A percentile compares a stretch with the other conserved stretches of the same genome.
Evolutionary conservation across 1,140 invertebrate species (phyloP).

Genomic region (Campoletis sonorensis): DNA sequence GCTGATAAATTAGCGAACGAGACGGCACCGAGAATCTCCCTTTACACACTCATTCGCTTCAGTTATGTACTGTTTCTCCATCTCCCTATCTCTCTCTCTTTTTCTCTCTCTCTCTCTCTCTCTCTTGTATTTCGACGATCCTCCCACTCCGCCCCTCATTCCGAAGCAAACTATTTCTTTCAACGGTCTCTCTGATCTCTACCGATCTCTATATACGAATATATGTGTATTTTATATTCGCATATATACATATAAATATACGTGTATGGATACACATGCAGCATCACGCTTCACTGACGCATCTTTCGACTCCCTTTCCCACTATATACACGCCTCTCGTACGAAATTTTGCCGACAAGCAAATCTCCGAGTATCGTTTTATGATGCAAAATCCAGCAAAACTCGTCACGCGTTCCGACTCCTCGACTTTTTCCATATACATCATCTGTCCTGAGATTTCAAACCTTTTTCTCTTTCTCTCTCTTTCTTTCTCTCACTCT

Average conservation of each 20-base stretch:
- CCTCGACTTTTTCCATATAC: constrained; percentile 17
- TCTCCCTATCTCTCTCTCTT: constrained; percentile 5
- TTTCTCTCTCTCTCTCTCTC: constrained; percentile 19
- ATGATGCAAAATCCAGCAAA: constrained; percentile 32
- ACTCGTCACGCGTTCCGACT: constrained; percentile 24
- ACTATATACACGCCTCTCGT: constrained; percentile 11
- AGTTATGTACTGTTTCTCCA: constrained; percentile 1
- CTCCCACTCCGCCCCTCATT: constrained; percentile 21
- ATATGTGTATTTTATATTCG: too few relatives aligned
- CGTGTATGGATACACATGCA: constrained; percentile 52
- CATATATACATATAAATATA: constrained; percentile 7
- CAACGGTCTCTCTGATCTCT: constrained; percentile 65
- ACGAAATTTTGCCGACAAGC: constrained; percentile 42
- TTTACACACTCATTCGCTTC: constrained; percentile 30
- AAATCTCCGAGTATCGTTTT: constrained; percentile 42
- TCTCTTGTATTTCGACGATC: constrained; percentile 19
- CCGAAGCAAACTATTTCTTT: constrained; percentile 65
- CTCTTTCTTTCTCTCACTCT: background rate
- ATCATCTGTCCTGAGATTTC: constrained; percentile 21
- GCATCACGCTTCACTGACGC: constrained; percentile 44
- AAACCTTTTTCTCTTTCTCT: constrained; percentile 26
- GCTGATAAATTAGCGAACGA: constrained; percentile 66
- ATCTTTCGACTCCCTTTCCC: constrained; percentile 53
- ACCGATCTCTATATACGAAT: constrained; percentile 54
- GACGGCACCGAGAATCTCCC: constrained; percentile 29